Evolutionary conservation across 2,113 vertebrate genomes (phyloP), one percentile per base, ranked within the genome.

Genomic region (Falcunculus frontatus): DNA sequence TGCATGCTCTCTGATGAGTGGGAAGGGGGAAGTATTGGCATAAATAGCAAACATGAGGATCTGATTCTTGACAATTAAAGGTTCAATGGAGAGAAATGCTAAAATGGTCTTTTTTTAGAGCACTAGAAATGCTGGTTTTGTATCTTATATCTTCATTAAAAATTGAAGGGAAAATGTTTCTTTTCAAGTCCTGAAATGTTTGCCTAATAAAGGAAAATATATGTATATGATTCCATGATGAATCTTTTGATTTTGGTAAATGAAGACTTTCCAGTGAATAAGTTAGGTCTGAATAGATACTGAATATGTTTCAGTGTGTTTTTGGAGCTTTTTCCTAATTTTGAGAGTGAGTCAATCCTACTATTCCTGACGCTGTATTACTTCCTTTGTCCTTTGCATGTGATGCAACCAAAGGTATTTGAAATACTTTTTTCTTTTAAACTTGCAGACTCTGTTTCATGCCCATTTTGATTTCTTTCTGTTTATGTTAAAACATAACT

Each of bases 391-490:
- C 53, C 59, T 64, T 19, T 84, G 25, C 39, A 57, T 72, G 16
- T 75, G 53, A 35, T 86, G 80, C 50, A 74, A 27, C 32, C 1
- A 1, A 84, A 93, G 68, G 25, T 76, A 75, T 35, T 73, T 63
- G 55, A 74, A 64, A 87, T 84, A 63, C 50, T 60, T 52, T 30
- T 2, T 83, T 78, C 35, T 89, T 90, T 93, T 55, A 72, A 96
- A 53, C 53, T 84, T 92, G 41, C 23, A 75, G 75, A 20, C 44
- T 88, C 47, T 70, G 62, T 89, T 97, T 93, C 47, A 63, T 84
- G 82, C 68, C 35, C 76, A 80, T 96, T 80, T 80, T 50, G 44
- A 56, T 96, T 95, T 86, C 57, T 92, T 86, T 97, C 80, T 93
- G 42, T 92, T 39, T 93, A 52, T 86, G 82, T 74, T 87, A 81